A percentile compares a stretch with the other conserved stretches of the same genome.
phyloP scores from a whole-genome alignment of 2,888 invertebrate genomes.

The Argyresthia goedartella region DNA sequence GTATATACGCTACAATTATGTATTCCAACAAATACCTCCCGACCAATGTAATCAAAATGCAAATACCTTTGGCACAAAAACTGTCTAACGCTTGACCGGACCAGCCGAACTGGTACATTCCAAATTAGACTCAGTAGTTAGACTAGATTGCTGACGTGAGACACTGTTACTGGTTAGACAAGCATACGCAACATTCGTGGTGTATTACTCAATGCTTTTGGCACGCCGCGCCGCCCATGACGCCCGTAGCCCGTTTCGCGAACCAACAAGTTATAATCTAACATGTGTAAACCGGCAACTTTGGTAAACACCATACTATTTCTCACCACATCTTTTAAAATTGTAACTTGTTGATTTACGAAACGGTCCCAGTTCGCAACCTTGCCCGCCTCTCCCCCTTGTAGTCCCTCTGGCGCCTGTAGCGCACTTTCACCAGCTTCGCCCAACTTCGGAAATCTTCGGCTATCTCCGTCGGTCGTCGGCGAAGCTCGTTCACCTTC shows the following conservation, averaged over 20 bases:
- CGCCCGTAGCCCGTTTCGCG: constrained; percentile 19
- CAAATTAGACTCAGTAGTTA: neutral
- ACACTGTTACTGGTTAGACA: constrained; percentile 15
- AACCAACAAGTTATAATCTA: no score
- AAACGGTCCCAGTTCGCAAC: constrained; percentile 50
- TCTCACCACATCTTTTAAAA: no score
- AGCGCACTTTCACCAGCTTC: constrained; percentile 53
- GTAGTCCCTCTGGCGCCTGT: constrained; percentile 21
- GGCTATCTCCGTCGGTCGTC: constrained; percentile 21
- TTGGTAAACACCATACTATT: no score
- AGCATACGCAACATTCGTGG: constrained; percentile 47
- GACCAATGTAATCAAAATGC: no score
- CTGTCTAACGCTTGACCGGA: no score
- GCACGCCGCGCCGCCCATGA: constrained; percentile 31
- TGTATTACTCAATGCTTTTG: constrained; percentile 59
- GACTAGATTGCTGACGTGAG: neutral
- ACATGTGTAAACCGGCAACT: no score
- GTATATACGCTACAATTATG: no score
- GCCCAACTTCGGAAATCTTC: constrained; percentile 27
- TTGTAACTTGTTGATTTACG: no score
- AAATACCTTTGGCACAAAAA: no score
- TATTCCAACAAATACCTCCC: no score
- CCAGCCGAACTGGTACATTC: neutral
- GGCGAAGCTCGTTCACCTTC: constrained; percentile 16
- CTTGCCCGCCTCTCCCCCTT: constrained; percentile 36